A percentile compares a stretch with the other conserved stretches of the same genome.
phyloP scores from a whole-genome alignment of 2,113 vertebrate species.

The Calyptommatus sinebrachiatus region DNA sequence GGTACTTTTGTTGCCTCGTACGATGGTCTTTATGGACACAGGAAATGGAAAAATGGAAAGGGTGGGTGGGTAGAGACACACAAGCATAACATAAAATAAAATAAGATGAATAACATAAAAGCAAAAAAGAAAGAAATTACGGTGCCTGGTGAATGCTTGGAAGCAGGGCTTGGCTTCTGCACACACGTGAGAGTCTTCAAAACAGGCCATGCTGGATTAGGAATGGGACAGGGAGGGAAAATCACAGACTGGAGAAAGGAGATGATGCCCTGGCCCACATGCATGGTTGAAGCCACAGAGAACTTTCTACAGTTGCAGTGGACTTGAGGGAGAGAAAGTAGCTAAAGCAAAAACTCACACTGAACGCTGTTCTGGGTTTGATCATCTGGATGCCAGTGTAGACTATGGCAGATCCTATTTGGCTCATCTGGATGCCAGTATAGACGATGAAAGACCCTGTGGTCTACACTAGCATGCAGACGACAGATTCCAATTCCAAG shows the following conservation, averaged over 20 bases:
- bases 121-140: constrained; percentile 21
- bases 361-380: too few species aligned
- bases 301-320: too few species aligned
- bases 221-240: too few species aligned
- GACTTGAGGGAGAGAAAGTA: too few species aligned
- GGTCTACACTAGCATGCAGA: too few species aligned
- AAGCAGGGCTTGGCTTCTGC: background rate
- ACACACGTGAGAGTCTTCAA: background rate
- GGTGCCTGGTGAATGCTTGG: constrained; percentile 2
- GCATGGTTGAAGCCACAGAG: background rate
- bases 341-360: too few species aligned
- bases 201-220: background rate
- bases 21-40: constrained; percentile 76
- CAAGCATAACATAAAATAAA: constrained; percentile 13
- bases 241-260: too few species aligned
- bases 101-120: constrained; percentile 20
- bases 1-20: constrained; percentile 84
- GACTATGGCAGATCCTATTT: too few species aligned
- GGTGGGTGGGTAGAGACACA: background rate
- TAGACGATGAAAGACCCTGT: too few species aligned
- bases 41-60: background rate
- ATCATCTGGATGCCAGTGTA: too few species aligned
- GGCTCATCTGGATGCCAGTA: too few species aligned
- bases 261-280: background rate
- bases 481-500: too few species aligned